A percentile compares a stretch with the other conserved stretches of the same genome.
Conservation (phyloP, 2,113 vertebrate genomes). For the Numida meleagris region DNA sequence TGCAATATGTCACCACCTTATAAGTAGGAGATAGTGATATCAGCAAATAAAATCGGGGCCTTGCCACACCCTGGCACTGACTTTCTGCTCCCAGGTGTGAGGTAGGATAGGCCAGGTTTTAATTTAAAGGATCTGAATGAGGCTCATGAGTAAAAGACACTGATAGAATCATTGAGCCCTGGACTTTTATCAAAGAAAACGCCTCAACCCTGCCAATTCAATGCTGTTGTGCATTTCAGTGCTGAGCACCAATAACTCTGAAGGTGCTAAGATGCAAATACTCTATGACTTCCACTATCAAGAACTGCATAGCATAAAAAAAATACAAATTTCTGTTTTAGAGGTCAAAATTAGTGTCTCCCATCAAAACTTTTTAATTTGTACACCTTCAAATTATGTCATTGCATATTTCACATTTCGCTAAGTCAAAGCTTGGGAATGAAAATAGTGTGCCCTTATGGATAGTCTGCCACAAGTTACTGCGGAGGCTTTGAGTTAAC, state of each 20-base stretch:
- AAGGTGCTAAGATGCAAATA: not conserved
- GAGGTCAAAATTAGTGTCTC: not conserved
- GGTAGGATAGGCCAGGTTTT: not conserved
- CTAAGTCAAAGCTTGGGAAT: conserved; percentile 46
- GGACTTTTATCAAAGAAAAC: not conserved
- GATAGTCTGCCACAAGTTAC: conserved; percentile 49
- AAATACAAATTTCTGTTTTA: not conserved
- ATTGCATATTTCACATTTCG: conserved; percentile 9
- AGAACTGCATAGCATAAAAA: not conserved
- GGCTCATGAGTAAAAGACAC: not conserved
- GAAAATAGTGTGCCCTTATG: conserved; percentile 62
- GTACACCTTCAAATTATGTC: not conserved
- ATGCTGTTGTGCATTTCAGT: too few species aligned
- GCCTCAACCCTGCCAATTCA: too few species aligned
- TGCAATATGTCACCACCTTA: not conserved
- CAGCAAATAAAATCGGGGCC: not conserved
- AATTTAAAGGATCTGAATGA: not conserved
- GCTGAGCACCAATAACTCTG: not conserved
- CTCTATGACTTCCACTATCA: not conserved
- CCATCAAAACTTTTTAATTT: not conserved
- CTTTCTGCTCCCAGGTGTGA: not conserved
- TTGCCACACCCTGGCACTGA: not conserved
- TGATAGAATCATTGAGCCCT: not conserved
- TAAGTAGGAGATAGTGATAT: not conserved
- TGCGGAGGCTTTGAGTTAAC: not conserved